Conservation (phyloP, 2,113 vertebrate genomes). For the Galeopterus variegatus region DNA sequence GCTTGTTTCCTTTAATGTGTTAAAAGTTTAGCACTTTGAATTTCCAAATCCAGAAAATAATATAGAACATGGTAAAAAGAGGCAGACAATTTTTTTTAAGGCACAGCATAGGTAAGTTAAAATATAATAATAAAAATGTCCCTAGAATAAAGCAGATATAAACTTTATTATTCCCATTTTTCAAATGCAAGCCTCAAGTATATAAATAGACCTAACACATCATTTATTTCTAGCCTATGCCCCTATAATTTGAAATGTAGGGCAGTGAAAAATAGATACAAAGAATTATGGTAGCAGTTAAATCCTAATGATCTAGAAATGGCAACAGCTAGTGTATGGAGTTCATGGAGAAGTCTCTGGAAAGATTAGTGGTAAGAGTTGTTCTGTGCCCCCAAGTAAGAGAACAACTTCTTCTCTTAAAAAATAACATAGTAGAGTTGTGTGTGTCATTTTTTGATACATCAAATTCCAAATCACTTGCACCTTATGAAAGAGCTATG, state of each 20-base stretch:
- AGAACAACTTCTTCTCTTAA: not conserved
- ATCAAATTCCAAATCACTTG: not conserved
- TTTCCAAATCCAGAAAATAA: conserved; percentile 19
- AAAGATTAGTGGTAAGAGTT: not conserved
- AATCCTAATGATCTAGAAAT: not conserved
- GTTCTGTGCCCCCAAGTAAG: not conserved
- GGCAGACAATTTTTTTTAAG: not conserved
- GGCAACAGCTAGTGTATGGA: not conserved
- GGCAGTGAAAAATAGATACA: not conserved
- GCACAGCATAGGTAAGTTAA: not conserved
- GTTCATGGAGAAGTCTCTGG: conserved; percentile 33
- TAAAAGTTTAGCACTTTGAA: not conserved
- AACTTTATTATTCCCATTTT: not conserved
- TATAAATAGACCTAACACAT: not conserved
- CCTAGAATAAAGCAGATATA: conserved; percentile 1
- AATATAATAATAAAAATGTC: not conserved
- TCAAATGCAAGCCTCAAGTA: conserved; percentile 33
- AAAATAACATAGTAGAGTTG: not conserved
- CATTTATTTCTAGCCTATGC: conserved; percentile 34
- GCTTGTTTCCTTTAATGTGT: not conserved
- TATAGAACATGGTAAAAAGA: not conserved
- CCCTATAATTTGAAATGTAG: conserved; percentile 12
- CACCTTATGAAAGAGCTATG: not conserved
- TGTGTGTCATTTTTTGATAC: conserved; percentile 10
- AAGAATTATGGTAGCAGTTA: conserved; percentile 1